phyloP scores from a whole-genome alignment of 2,888 invertebrate species.

The Caenorhabditis sp. region DNA sequence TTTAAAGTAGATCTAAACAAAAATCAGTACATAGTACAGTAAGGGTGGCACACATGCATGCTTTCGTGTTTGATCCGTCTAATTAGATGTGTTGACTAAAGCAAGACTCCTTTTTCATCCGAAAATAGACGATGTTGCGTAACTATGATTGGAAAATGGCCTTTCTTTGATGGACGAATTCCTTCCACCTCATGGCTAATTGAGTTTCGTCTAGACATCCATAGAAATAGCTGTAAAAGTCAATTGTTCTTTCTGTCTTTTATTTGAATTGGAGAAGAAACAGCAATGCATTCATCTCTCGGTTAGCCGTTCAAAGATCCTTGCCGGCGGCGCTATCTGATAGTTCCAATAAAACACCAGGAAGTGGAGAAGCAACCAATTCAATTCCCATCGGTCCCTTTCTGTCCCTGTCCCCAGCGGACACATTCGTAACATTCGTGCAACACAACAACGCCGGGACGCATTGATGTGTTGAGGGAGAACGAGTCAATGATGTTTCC shows the following conservation, averaged over 20 bases:
- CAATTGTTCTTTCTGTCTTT: background rate
- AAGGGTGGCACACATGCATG: constrained; percentile 12
- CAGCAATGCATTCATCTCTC: background rate
- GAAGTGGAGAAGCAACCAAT: constrained; percentile 9
- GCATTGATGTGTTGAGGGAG: background rate
- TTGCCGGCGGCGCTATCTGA: background rate
- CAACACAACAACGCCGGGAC: background rate
- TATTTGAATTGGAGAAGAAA: constrained; percentile 1
- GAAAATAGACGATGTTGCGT: constrained; percentile 14
- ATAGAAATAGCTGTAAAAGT: constrained; percentile 18
- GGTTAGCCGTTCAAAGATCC: constrained; percentile 24
- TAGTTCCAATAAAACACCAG: constrained; percentile 1
- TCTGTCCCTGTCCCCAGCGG: background rate
- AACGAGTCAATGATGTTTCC: constrained; percentile 17
- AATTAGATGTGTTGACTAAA: constrained; percentile 1
- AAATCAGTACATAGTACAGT: constrained; percentile 35
- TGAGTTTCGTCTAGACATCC: constrained; percentile 23
- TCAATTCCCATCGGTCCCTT: background rate
- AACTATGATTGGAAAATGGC: background rate
- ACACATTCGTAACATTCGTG: constrained; percentile 10
- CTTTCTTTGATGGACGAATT: background rate
- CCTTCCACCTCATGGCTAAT: constrained; percentile 6
- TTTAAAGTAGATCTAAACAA: constrained; percentile 39
- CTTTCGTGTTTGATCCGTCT: background rate
- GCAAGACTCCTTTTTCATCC: background rate